phyloP scores from a whole-genome alignment of 2,113 vertebrate species.

The Halichoerus grypus region DNA sequence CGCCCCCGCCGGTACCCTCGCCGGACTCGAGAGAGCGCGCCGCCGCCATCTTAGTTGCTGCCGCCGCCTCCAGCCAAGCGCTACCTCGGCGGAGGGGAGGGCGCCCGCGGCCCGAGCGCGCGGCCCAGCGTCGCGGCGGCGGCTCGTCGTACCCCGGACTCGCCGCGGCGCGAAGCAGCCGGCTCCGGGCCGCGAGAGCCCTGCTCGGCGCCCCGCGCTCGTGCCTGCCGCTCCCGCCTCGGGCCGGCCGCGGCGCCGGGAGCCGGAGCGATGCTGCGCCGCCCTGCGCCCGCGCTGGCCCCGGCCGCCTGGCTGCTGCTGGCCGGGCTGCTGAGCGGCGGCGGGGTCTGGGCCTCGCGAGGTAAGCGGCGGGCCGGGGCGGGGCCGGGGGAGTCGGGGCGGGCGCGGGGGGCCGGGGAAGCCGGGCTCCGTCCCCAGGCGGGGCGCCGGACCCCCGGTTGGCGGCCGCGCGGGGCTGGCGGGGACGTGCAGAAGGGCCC shows the following conservation, averaged over 20 bases:
- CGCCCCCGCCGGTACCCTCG: slow-evolving; percentile 70
- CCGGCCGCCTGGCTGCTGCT: slow-evolving; percentile 83
- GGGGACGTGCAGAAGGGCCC: neutral
- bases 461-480: neutral
- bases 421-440: neutral
- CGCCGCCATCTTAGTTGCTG: slow-evolving; percentile 83
- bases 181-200: neutral
- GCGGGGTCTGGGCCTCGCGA: slow-evolving; percentile 82
- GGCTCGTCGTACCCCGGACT: slow-evolving; percentile 25
- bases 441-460: neutral
- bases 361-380: slow-evolving; percentile 75
- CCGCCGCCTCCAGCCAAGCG: slow-evolving; percentile 69
- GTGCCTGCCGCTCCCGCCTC: slow-evolving; percentile 61
- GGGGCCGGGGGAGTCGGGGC: neutral
- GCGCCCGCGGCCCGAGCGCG: slow-evolving; percentile 67
- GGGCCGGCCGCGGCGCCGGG: slow-evolving; percentile 65
- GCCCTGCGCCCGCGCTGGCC: slow-evolving; percentile 74
- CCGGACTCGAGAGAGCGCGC: slow-evolving; percentile 74
- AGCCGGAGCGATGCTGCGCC: slow-evolving; percentile 75
- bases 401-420: neutral
- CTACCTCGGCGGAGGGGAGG: slow-evolving; percentile 68
- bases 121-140: slow-evolving; percentile 71
- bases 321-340: slow-evolving; percentile 81
- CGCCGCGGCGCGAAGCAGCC: slow-evolving; percentile 31
- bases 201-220: slow-evolving; percentile 53